Evolutionary conservation across 2,797 vertebrate genomes (phyloP), one percentile per base, ranked within the genome.

Genomic region (Cygnus olor): DNA sequence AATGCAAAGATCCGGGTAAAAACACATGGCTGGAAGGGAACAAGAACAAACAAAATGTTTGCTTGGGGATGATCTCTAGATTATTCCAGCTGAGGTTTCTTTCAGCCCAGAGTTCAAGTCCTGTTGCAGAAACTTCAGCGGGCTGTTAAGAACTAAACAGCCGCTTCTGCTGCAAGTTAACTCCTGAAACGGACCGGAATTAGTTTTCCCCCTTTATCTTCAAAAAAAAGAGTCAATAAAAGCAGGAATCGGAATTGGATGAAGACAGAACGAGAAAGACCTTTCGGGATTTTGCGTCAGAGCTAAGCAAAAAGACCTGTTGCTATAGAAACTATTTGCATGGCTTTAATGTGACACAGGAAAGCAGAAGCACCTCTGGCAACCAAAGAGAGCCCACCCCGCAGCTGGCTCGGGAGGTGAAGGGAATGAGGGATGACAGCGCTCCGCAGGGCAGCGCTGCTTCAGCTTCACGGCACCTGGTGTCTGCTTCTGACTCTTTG

Each of bases 281-380:
- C 88, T 93, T 97, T 94, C 63, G 63, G 92, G 94, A 95, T 84
- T 88, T 87, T 96, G 95, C 93, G 89, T 96, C 93, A 97, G 83
- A 95, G 87, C 88, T 24, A n/a, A 76, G 91, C 85, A 68, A 91
- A 83, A 85, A 81, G 32, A 96, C 93, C 64, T 96, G 97, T 98
- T 98, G 95, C 97, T 97, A 98, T 97, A 97, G 98, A 97, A 97
- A 98, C 97, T 92, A 95, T 97, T 96, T 95, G 92, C 73, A 94
- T 91, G 74, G 91, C 95, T 96, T 96, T 93, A 96, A 91, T 94
- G 87, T 97, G 94, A 80, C 94, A 92, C 79, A 22, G 88, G 73
- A 89, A 96, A 96, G 93, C 94, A 89, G 94, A 85, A 92, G 84
- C 76, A 94, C 94, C 85, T 94, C 69, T 76, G 71, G 93, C 90